Percentiles rank a stretch among this genome's conserved stretches.
Conservation (phyloP, 2,888 invertebrate species). For the Cotesia congregata region DNA sequence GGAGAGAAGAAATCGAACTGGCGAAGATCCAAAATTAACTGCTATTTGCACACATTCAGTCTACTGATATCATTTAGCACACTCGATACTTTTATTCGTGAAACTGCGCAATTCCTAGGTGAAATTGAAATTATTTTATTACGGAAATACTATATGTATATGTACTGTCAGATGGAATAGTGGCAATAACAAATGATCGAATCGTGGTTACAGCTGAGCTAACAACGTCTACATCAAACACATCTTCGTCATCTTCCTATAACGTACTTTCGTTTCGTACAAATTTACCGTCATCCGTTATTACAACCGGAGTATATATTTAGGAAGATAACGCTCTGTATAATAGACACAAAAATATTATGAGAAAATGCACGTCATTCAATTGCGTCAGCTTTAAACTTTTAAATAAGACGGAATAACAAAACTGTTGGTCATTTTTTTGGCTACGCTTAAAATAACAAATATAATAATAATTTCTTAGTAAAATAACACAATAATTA, state of each 20-base stretch:
- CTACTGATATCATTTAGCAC: not conserved
- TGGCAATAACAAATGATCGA: not conserved
- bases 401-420: not conserved
- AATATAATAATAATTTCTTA: too few relatives aligned
- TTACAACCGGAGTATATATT: not conserved
- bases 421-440: not conserved
- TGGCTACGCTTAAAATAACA: not conserved
- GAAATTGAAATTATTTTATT: constrained; percentile 8
- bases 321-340: not conserved
- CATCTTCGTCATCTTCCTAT: not conserved
- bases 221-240: not conserved
- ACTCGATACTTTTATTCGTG: not conserved
- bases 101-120: constrained; percentile 19
- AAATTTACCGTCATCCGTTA: not conserved
- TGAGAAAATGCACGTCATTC: not conserved
- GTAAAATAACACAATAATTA: too few relatives aligned
- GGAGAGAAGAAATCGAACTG: not conserved
- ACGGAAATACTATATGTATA: constrained; percentile 5
- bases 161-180: not conserved
- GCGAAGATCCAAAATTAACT: not conserved
- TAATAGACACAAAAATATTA: constrained; percentile 10
- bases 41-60: constrained; percentile 1
- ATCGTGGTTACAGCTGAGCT: constrained; percentile 3
- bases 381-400: not conserved
- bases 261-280: not conserved